Conservation (phyloP, 2,888 invertebrate species). For the Tachystola acroxantha region DNA sequence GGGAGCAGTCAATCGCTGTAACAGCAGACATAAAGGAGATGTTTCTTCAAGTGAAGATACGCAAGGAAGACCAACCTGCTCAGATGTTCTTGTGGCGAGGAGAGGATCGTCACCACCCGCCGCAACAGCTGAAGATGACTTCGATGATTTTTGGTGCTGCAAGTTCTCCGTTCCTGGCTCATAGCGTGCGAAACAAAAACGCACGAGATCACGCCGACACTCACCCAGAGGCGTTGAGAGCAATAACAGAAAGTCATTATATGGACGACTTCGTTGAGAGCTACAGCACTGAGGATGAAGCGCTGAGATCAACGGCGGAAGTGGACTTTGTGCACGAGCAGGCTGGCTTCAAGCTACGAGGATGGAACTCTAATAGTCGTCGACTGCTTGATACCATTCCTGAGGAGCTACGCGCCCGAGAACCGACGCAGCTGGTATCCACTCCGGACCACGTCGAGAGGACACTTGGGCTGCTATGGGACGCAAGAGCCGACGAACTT, state of each 20-base stretch:
- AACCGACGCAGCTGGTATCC: too few species aligned
- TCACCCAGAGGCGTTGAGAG: not conserved
- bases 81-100: constrained; percentile 1
- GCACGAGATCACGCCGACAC: not conserved
- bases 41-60: not conserved
- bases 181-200: not conserved
- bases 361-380: constrained; percentile 1
- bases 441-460: not conserved
- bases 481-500: not conserved
- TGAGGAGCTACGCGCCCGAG: not conserved
- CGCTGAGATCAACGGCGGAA: not conserved
- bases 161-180: not conserved
- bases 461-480: not conserved
- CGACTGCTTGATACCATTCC: too few species aligned
- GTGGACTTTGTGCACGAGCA: not conserved
- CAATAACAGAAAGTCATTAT: not conserved
- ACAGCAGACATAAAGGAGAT: not conserved
- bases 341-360: not conserved
- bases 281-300: not conserved
- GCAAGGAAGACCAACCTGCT: not conserved
- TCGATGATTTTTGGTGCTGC: not conserved
- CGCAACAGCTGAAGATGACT: not conserved
- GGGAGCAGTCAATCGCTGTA: not conserved
- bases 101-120: not conserved
- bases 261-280: constrained; percentile 1